Base-by-base conservation (phyloP, 2,113 vertebrate species). In the Pungitius pungitius region DNA sequence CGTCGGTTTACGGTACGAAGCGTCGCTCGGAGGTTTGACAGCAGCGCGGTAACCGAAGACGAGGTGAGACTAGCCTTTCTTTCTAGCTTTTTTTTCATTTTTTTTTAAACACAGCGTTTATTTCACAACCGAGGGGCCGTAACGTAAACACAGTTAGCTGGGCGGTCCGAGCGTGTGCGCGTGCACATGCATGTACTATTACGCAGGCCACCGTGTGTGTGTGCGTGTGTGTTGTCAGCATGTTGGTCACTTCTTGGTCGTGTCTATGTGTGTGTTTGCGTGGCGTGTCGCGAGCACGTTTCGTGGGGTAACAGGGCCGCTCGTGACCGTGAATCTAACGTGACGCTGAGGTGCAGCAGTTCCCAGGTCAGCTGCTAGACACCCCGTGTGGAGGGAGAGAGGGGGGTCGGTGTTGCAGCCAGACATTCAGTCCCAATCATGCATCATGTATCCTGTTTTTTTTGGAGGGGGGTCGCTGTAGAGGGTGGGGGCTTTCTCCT, bases 121-220 rank as follows among this genome's bases (percentile, higher is more conserved):
- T 82, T 88, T 81, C 81, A 77, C 82, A 71, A 77, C 72, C 77
- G 68, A 40, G 68, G 58, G 84, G 68, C 65, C 70, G 40, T 2
- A 20, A 26, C 47, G 82, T 80, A 75, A 75, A 78, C 79, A 80
- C 77, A 67, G 43, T 89, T 89, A 82, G 73, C 76, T 52, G 70
- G 64, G 77, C 10, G 82, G 73, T 40, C 24, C 8, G 56, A 57
- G 40, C 47, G 63, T 40, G 66, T 64, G 73, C 30, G 63, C 59
- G 72, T 54, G 10, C 54, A 69, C 69, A 78, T 77, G 60, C 49
- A 70, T 73, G 84, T 55, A 61, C 67, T 73, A 78, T 76, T 64
- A 80, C 80, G 71, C 56, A 37, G 67, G 67, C 75, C 81, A 67
- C 11, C 20, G 12, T 59, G 66, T 51, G 42, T 37, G 69, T 20